Percentiles rank a stretch among this genome's conserved stretches.
Evolutionary conservation across 2,888 invertebrate genomes (phyloP).

Genomic region (Lasioglossum pauxillum): DNA sequence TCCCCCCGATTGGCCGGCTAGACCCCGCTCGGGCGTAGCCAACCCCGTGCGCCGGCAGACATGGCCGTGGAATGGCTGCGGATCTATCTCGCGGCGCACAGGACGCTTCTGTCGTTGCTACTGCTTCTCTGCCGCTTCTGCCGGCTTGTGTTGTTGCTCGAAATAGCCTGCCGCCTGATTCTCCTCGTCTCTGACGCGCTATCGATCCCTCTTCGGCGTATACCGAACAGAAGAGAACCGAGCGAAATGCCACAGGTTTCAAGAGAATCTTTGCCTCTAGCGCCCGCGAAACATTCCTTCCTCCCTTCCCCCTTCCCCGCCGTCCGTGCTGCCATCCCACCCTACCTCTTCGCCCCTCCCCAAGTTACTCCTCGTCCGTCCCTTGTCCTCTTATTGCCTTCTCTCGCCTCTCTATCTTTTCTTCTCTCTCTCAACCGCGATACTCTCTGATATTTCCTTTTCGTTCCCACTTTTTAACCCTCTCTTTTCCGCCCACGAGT

Average conservation of each 20-base stretch:
- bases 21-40: slow-evolving; percentile 70
- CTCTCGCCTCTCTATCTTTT: not conserved
- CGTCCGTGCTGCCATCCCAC: not conserved
- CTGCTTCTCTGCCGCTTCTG: slow-evolving; percentile 72
- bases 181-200: slow-evolving; percentile 67
- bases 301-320: not conserved
- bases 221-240: slow-evolving; percentile 57
- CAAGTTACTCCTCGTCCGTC: not conserved
- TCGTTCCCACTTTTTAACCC: slow-evolving; percentile 23
- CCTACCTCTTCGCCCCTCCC: slow-evolving; percentile 4
- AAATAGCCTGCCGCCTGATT: slow-evolving; percentile 62
- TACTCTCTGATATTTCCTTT: slow-evolving; percentile 33
- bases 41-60: slow-evolving; percentile 69
- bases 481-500: slow-evolving; percentile 18
- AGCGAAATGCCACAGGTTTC: slow-evolving; percentile 78
- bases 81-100: slow-evolving; percentile 49
- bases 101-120: slow-evolving; percentile 64
- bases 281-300: slow-evolving; percentile 57
- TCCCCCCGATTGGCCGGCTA: slow-evolving; percentile 68
- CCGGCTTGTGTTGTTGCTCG: slow-evolving; percentile 62
- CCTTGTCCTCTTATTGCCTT: not conserved
- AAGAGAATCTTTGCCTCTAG: slow-evolving; percentile 66
- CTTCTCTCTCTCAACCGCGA: slow-evolving; percentile 23
- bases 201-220: slow-evolving; percentile 69
- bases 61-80: slow-evolving; percentile 82